phyloP scores from a whole-genome alignment of 2,797 vertebrate genomes.

The Coilia nasus region DNA sequence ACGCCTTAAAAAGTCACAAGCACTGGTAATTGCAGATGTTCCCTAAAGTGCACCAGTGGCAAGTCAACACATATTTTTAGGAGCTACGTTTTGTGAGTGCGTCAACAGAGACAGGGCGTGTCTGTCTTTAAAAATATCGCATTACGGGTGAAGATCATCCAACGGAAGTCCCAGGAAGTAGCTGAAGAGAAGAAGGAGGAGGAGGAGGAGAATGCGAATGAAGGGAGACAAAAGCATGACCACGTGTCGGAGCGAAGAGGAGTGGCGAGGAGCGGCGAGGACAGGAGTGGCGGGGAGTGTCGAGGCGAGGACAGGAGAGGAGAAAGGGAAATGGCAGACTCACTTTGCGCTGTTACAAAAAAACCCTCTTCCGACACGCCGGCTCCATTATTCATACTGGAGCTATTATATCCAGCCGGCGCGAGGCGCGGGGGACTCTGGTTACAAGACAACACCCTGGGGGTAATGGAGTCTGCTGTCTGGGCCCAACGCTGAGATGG shows the following conservation, averaged over 20 bases:
- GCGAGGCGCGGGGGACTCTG: background rate
- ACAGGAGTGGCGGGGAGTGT: background rate
- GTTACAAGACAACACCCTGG: slow-evolving; percentile 18
- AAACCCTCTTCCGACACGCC: slow-evolving; percentile 42
- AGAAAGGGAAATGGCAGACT: slow-evolving; percentile 29
- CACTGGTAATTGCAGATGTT: slow-evolving; percentile 12
- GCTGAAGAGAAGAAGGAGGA: background rate
- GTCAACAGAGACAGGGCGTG: background rate
- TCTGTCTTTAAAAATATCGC: background rate
- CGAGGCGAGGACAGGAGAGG: slow-evolving; percentile 13
- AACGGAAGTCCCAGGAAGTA: background rate
- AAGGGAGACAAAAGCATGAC: background rate
- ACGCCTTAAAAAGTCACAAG: slow-evolving; percentile 24
- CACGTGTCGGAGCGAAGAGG: background rate
- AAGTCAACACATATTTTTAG: slow-evolving; percentile 30
- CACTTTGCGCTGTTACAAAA: slow-evolving; percentile 1
- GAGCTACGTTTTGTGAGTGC: background rate
- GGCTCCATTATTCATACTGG: slow-evolving; percentile 58
- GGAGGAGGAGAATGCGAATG: background rate
- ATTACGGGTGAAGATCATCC: background rate
- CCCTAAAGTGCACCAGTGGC: slow-evolving; percentile 23
- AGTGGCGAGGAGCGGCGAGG: background rate
- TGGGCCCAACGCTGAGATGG: background rate
- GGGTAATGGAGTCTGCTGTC: slow-evolving; percentile 26
- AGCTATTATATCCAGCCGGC: slow-evolving; percentile 47